A percentile compares a stretch with the other conserved stretches of the same genome.
These are phyloP conservation scores for Tubiluchus corallicola DNA, from an alignment of 2,888 invertebrate species.

Conservation along the genomic window DNA sequence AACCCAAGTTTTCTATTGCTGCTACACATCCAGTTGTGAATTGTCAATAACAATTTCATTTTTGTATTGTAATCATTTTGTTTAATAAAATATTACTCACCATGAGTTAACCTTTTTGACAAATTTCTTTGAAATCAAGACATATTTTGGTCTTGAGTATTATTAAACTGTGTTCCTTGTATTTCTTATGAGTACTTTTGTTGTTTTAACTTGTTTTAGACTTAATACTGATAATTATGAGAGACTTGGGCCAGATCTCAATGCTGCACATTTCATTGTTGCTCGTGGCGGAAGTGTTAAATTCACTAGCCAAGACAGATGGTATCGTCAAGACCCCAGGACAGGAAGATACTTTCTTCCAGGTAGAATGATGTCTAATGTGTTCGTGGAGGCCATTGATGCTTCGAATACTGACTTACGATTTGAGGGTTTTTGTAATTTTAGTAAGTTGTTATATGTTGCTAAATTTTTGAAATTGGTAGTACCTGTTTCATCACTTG, in stretches of 20 bases:
- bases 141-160: too few species aligned
- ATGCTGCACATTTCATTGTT: conserved; percentile 65
- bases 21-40: too few species aligned
- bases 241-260: conserved; percentile 51
- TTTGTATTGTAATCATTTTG: too few species aligned
- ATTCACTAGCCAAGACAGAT: conserved; percentile 34
- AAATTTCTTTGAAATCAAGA: too few species aligned
- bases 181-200: too few species aligned
- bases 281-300: conserved; percentile 53
- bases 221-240: conserved; percentile 21
- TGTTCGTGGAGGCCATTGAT: conserved; percentile 56
- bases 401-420: conserved; percentile 48
- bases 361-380: conserved; percentile 29
- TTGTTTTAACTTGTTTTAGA: too few species aligned
- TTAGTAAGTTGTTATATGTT: conserved; percentile 31
- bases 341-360: conserved; percentile 39
- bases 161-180: too few species aligned
- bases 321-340: conserved; percentile 36
- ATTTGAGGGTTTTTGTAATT: conserved; percentile 62
- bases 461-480: conserved; percentile 10
- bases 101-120: too few species aligned
- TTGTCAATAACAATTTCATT: too few species aligned
- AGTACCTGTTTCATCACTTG: too few species aligned
- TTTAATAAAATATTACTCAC: too few species aligned
- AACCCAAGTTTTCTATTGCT: too few species aligned